Percentiles rank a stretch among this genome's conserved stretches.
Conservation (phyloP, 2,797 vertebrate genomes). For the Fringilla coelebs region DNA sequence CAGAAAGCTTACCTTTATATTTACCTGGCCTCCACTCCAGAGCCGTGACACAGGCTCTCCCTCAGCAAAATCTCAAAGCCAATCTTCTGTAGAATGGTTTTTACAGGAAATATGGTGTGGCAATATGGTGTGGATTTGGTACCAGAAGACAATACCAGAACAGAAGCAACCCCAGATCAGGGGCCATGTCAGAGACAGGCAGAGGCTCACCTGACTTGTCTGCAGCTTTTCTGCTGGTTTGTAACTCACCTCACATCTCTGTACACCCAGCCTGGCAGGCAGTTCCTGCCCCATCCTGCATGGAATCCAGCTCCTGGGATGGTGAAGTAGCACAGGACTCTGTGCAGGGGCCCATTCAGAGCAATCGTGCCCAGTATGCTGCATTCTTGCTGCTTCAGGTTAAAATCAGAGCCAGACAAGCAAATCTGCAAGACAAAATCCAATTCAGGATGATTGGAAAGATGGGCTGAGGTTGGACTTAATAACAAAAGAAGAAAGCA, state of each 20-base stretch:
- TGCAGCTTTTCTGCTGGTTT: background rate
- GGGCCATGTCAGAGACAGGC: background rate
- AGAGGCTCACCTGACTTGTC: background rate
- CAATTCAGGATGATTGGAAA: background rate
- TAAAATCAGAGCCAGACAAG: background rate
- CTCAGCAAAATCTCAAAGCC: background rate
- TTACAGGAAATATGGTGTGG: background rate
- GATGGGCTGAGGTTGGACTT: background rate
- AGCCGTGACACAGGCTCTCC: background rate
- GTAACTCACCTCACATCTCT: background rate
- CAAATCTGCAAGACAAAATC: background rate
- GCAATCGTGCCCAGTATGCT: background rate
- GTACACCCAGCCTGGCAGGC: too few relatives aligned
- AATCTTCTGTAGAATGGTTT: background rate
- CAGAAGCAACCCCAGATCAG: background rate
- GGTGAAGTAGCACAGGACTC: background rate
- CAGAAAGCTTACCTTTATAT: background rate
- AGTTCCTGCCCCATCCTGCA: background rate
- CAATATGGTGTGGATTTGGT: background rate
- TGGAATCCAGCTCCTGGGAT: background rate
- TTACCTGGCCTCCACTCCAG: background rate
- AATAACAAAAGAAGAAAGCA: background rate
- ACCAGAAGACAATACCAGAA: background rate
- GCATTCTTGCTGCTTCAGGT: background rate
- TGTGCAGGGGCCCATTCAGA: rapidly evolving